Percentiles rank a stretch among this genome's conserved stretches.
Evolutionary conservation across 2,113 vertebrate species (phyloP).

Genomic region (Sylvia atricapilla): DNA sequence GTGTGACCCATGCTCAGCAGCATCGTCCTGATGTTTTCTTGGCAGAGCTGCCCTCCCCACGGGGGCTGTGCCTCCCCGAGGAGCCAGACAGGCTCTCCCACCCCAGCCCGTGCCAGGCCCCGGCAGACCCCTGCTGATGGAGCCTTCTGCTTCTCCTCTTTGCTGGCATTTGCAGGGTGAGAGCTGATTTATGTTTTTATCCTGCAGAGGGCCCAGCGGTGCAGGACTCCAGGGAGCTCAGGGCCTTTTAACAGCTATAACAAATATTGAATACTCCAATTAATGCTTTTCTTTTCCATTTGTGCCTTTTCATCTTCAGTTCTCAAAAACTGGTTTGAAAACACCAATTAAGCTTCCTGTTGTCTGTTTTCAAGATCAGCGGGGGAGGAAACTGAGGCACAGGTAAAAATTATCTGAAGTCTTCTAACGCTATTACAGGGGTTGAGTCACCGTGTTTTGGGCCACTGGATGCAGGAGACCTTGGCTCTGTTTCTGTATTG

Average conservation of each 20-base stretch:
- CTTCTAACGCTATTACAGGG: not conserved
- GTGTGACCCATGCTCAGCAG: not conserved
- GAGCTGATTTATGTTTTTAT: not conserved
- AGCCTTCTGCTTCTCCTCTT: not conserved
- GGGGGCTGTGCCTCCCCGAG: not conserved
- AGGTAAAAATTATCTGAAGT: conserved; percentile 30
- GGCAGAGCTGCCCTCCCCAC: not conserved
- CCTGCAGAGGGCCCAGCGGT: not conserved
- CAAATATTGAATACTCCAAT: not conserved
- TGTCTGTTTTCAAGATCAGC: conserved; percentile 3
- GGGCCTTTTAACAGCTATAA: not conserved
- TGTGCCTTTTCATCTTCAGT: not conserved
- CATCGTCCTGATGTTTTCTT: not conserved
- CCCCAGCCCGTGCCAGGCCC: not conserved
- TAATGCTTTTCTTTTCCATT: not conserved
- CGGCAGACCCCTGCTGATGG: not conserved
- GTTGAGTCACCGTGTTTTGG: conserved; percentile 22
- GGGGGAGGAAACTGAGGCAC: conserved; percentile 35
- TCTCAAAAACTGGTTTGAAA: not conserved
- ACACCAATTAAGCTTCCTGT: conserved; percentile 30
- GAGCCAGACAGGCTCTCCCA: not conserved
- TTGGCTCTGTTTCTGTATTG: not conserved
- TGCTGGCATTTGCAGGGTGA: not conserved
- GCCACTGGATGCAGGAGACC: not conserved
- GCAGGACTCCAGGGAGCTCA: not conserved